Evolutionary conservation across 2,113 vertebrate genomes (phyloP).

Genomic region (Dascyllus trimaculatus): DNA sequence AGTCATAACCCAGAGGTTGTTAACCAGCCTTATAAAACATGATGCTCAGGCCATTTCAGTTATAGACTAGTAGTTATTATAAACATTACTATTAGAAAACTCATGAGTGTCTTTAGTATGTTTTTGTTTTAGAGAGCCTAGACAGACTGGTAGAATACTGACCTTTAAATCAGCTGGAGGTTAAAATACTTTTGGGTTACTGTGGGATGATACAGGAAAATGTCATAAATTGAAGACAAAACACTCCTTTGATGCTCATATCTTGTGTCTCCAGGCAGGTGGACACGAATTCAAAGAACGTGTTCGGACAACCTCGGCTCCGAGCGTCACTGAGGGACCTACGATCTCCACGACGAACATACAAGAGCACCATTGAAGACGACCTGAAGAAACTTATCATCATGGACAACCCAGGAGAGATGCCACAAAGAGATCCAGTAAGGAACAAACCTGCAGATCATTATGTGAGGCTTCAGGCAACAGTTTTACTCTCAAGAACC

Average conservation of each 20-base stretch:
- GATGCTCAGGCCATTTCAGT: no score
- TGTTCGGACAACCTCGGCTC: slow-evolving; percentile 92
- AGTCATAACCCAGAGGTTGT: no score
- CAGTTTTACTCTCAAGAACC: no score
- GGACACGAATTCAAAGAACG: slow-evolving; percentile 89
- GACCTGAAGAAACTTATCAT: slow-evolving; percentile 95
- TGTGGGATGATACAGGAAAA: not conserved
- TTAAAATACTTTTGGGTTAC: no score
- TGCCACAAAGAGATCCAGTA: slow-evolving; percentile 83
- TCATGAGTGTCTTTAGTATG: no score
- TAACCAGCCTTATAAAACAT: no score
- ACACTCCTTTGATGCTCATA: not conserved
- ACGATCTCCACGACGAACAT: slow-evolving; percentile 89
- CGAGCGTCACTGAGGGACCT: slow-evolving; percentile 93
- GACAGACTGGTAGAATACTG: not conserved
- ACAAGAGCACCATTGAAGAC: slow-evolving; percentile 94
- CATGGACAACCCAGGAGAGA: slow-evolving; percentile 89
- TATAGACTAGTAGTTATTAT: no score
- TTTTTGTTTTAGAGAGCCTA: not conserved
- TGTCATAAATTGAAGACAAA: not conserved
- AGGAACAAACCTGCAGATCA: slow-evolving; percentile 26
- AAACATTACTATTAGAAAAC: no score
- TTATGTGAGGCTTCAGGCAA: not conserved
- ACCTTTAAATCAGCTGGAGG: not conserved
- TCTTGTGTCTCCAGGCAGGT: slow-evolving; percentile 84